Base-by-base conservation (phyloP, 2,888 invertebrate species). In the Yponomeuta evonymella region DNA sequence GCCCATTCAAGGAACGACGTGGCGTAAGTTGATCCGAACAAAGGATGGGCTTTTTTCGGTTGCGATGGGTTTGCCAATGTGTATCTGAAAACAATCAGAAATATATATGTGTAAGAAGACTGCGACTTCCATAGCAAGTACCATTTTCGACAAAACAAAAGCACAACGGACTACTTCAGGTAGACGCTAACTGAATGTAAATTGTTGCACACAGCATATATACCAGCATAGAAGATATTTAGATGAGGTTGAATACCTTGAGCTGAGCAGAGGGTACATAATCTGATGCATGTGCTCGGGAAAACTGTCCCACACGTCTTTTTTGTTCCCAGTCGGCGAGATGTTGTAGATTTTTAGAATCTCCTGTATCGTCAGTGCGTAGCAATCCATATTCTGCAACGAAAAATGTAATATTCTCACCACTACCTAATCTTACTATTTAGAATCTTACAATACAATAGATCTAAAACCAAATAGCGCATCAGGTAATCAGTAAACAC, bases 311-410 rank as follows among this genome's bases (percentile, higher is more conserved):
- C 97, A 97, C 0, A 96, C 87, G 70, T 93, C 89, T 67, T 93
- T 90, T 75, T 95, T 94, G 74, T 88, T 87, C 30, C 94, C 94
- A 70, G 92, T 92, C 0, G 95, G 95, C 0, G 95, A 94, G 72
- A 96, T 95, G 29, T 94, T 94, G 75, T 95, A 95, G 1, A 93
- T 93, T 78, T 95, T 95, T 67, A 97, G 84, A 74, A 96, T 95
- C 81, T 96, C 96, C 86, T 97, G 95, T 78, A 97, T 97, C 0
- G 96, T 96, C 72, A 97, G 83, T 0, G 96, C 95, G 79, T 96
- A 96, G 77, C 95, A 94, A 80, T 97, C 96, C 92, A 96, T 95
- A 76, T 95, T 95, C 93, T 95, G 82, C 15, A 81, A 79, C 36
- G 64, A 67, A 65, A 33, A 33, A 33, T 33, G 2, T 4, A 33